phyloP scores from a whole-genome alignment of 2,113 vertebrate species.

The Cyanocitta stelleri region DNA sequence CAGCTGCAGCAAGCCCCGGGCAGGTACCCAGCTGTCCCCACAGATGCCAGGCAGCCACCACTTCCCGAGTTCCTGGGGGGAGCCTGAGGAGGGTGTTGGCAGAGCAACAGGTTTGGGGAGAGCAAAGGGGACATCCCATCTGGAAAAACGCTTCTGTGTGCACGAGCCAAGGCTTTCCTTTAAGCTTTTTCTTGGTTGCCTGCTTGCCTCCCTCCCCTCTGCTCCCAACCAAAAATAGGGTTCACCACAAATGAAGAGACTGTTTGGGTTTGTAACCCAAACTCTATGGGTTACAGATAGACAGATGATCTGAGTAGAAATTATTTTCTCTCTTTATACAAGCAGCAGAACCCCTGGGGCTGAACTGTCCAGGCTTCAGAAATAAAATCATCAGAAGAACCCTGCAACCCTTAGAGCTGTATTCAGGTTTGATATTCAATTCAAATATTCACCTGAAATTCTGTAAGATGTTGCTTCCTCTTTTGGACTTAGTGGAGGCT shows the following conservation, averaged over 20 bases:
- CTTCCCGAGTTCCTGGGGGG: fast-evolving
- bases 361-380: background rate
- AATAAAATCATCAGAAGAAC: background rate
- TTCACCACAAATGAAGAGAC: background rate
- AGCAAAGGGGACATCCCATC: background rate
- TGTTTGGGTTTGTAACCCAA: background rate
- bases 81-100: background rate
- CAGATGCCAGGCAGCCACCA: background rate
- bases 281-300: background rate
- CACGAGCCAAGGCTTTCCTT: background rate
- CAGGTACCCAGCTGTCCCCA: background rate
- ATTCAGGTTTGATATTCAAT: background rate
- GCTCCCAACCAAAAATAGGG: background rate
- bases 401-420: background rate
- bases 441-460: background rate
- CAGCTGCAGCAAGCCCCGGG: fast-evolving
- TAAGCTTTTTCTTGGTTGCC: background rate
- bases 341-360: background rate
- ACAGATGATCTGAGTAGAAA: background rate
- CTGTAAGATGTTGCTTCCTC: background rate
- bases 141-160: fast-evolving
- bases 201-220: background rate
- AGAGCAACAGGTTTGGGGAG: background rate
- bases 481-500: background rate
- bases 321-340: background rate